Base-by-base conservation (phyloP, 2,797 vertebrate species). In the Sylvia borin region DNA sequence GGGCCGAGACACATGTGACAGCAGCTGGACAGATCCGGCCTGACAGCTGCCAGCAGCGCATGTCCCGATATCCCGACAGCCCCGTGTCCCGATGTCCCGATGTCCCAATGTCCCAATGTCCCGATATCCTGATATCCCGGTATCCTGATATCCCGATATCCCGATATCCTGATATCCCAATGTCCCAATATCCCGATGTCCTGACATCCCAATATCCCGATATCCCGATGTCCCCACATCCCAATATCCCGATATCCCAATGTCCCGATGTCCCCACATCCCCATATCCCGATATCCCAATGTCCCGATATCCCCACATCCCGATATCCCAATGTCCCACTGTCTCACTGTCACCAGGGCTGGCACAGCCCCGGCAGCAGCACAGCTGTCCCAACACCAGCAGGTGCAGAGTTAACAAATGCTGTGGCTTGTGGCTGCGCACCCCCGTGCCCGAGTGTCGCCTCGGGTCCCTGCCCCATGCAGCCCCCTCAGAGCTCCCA, bases 401-500 rank as follows among this genome's bases (percentile, higher is more conserved):
- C 22, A 25, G 47, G 22, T 40, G 40, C 40, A 40, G 40, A 40
- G 40, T 40, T 40, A 40, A 14, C 40, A 40, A 40, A 40, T 26
- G 24, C 7, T 25, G 24, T 15, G 13, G 24, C 47, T 15, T 14
- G 47, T 25, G 48, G 48, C 48, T 48, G 24, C 48, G 15, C 48
- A 48, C 4, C 48, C 48, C 32, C 2, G 1, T 18, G 22, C 34
- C 36, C 3, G 1, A 48, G 40, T 0, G 3, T 10, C 57, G 11
- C 40, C 50, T 10, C 24, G 0, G 19, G 4, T 16, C 29, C 16
- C 9, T 21, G 27, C 25, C 24, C 64, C 58, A 22, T 5, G 68
- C 2, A 3, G 2, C 42, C 12, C 12, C 38, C 51, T 5, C 45
- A 19, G 45, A 40, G 60, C 88, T 83, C 65, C 50, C 24, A 2